These are phyloP conservation scores for Xenentodon cancila DNA, from an alignment of 2,797 vertebrate genomes.

Conservation along the genomic window DNA sequence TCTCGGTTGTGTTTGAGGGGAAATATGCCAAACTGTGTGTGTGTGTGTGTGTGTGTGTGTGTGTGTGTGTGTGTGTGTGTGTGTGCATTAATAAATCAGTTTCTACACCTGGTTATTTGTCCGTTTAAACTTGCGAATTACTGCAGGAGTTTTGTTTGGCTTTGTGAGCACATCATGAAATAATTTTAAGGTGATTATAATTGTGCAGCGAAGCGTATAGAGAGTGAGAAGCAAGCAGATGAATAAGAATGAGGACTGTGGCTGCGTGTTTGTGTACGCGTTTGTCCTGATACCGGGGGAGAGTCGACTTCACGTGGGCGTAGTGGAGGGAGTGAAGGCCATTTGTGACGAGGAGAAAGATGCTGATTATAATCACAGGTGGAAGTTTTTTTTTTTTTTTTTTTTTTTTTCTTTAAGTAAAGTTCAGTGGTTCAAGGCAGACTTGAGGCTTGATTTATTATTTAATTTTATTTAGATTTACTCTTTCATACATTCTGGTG, in stretches of 20 bases:
- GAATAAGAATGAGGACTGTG: slow-evolving; percentile 66
- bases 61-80: neutral
- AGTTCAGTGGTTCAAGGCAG: too few relatives aligned
- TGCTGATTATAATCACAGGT: slow-evolving; percentile 55
- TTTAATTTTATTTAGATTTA: too few relatives aligned
- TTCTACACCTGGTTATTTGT: slow-evolving; percentile 55
- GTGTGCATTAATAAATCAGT: slow-evolving; percentile 23
- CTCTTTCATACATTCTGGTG: too few relatives aligned
- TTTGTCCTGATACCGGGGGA: slow-evolving; percentile 34
- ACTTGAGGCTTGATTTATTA: too few relatives aligned
- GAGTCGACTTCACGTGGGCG: slow-evolving; percentile 35
- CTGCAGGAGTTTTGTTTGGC: slow-evolving; percentile 52
- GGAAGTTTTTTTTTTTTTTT: slow-evolving; percentile 18
- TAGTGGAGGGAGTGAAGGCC: slow-evolving; percentile 13
- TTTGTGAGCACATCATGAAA: slow-evolving; percentile 67
- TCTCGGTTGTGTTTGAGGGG: slow-evolving; percentile 27
- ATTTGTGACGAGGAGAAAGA: slow-evolving; percentile 53
- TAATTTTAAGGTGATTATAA: slow-evolving; percentile 81
- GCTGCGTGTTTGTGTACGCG: neutral
- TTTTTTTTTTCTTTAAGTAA: neutral
- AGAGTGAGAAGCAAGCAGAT: slow-evolving; percentile 72
- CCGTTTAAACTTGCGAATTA: slow-evolving; percentile 62
- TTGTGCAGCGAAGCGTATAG: slow-evolving; percentile 68
- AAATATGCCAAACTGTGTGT: slow-evolving; percentile 1
- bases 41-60: neutral